phyloP scores from a whole-genome alignment of 2,797 vertebrate species.

The Coregonus sp. region DNA sequence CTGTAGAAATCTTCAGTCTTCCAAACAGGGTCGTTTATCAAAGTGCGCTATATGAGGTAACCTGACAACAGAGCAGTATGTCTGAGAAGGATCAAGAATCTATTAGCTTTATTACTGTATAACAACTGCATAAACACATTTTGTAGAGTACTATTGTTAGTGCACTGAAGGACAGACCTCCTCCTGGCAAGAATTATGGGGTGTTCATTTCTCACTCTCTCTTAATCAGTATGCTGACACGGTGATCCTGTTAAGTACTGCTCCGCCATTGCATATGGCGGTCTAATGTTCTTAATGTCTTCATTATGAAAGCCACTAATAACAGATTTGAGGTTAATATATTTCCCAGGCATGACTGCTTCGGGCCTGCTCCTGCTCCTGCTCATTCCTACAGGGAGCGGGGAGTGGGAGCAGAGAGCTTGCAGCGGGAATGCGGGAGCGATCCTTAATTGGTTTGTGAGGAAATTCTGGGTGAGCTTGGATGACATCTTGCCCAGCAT shows the following conservation, averaged over 20 bases:
- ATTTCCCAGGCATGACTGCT: slow-evolving; percentile 6
- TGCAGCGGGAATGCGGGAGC: not conserved
- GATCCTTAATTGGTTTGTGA: slow-evolving; percentile 30
- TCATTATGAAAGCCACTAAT: slow-evolving; percentile 15
- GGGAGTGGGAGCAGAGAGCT: not conserved
- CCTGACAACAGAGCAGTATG: not conserved
- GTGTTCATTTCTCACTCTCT: not conserved
- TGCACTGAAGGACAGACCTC: not conserved
- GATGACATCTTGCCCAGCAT: no score
- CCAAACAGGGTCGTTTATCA: not conserved
- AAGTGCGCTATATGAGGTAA: not conserved
- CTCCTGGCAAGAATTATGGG: not conserved
- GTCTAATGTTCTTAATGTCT: slow-evolving; percentile 15
- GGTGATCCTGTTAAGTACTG: not conserved
- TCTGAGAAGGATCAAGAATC: not conserved
- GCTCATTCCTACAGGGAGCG: not conserved
- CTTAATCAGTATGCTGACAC: not conserved
- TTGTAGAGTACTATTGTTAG: not conserved
- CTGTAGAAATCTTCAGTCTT: not conserved
- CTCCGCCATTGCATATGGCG: not conserved
- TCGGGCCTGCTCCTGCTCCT: not conserved
- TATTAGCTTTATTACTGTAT: not conserved
- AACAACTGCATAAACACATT: not conserved
- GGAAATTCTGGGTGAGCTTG: slow-evolving; percentile 5
- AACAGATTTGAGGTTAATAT: not conserved